phyloP scores from a whole-genome alignment of 2,888 invertebrate genomes.

The Tridacna crocea region DNA sequence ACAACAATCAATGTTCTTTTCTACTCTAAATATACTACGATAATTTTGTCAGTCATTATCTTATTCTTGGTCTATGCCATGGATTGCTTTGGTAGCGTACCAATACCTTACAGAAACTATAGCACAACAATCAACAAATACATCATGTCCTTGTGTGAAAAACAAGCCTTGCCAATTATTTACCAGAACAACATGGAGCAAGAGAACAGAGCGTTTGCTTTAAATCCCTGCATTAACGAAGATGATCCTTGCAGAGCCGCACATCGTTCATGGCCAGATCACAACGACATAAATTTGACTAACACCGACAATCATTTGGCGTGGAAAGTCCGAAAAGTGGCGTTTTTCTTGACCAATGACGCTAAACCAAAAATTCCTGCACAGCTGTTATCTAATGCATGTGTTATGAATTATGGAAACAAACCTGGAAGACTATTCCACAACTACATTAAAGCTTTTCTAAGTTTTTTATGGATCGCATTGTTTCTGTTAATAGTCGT shows the following conservation, averaged over 20 bases:
- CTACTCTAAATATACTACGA: not conserved
- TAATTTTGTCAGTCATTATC: not conserved
- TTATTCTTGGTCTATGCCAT: not conserved
- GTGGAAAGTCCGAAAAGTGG: not conserved
- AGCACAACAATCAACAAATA: not conserved
- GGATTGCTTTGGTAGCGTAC: slow-evolving; percentile 8
- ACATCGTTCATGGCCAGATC: not conserved
- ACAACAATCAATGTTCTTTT: not conserved
- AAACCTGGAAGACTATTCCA: not conserved
- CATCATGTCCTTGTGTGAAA: not conserved
- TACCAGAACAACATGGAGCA: not conserved
- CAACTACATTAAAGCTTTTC: not conserved
- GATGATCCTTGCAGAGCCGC: not conserved
- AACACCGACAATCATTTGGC: not conserved
- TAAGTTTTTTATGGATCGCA: not conserved
- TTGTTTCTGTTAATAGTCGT: not conserved
- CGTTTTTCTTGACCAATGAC: not conserved
- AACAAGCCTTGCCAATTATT: not conserved
- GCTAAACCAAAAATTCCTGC: not conserved
- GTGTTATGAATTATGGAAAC: not conserved
- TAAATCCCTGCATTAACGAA: not conserved
- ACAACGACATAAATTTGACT: not conserved
- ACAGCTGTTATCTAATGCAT: not conserved
- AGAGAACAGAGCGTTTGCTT: not conserved
- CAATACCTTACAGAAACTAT: not conserved